Percentiles rank a stretch among this genome's conserved stretches.
Conservation (phyloP, 2,888 invertebrate species). For the Clostera curtula region DNA sequence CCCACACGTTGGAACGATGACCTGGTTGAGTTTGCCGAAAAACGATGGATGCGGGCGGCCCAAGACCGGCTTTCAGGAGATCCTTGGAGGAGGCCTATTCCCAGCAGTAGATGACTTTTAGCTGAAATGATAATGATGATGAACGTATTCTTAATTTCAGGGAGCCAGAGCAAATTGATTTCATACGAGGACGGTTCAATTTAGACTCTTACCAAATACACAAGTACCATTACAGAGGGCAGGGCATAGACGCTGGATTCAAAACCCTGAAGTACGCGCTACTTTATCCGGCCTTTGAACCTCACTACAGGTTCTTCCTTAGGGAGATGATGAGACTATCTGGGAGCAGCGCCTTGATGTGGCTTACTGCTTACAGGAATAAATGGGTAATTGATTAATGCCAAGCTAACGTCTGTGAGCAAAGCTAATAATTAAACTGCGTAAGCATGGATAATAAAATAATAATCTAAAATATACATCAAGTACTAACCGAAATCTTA, state of each 20-base stretch:
- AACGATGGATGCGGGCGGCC: no score
- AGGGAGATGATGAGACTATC: slow-evolving; percentile 77
- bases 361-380: slow-evolving; percentile 56
- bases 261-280: slow-evolving; percentile 39
- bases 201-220: slow-evolving; percentile 42
- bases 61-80: no score
- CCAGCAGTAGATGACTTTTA: no score
- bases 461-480: no score
- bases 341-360: slow-evolving; percentile 47
- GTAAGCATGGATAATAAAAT: no score
- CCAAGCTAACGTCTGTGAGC: background rate
- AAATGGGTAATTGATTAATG: slow-evolving; percentile 42
- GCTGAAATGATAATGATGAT: no score
- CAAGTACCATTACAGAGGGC: slow-evolving; percentile 40
- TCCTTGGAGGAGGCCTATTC: no score
- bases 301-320: slow-evolving; percentile 70
- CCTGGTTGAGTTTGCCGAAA: no score
- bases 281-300: slow-evolving; percentile 75
- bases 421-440: no score
- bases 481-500: no score
- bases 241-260: slow-evolving; percentile 33
- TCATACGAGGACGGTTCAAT: slow-evolving; percentile 44
- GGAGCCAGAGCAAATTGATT: slow-evolving; percentile 43
- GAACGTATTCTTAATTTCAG: slow-evolving; percentile 25
- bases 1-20: no score